Conservation (phyloP, 1,140 invertebrate species). For the Cephus cinctus region DNA sequence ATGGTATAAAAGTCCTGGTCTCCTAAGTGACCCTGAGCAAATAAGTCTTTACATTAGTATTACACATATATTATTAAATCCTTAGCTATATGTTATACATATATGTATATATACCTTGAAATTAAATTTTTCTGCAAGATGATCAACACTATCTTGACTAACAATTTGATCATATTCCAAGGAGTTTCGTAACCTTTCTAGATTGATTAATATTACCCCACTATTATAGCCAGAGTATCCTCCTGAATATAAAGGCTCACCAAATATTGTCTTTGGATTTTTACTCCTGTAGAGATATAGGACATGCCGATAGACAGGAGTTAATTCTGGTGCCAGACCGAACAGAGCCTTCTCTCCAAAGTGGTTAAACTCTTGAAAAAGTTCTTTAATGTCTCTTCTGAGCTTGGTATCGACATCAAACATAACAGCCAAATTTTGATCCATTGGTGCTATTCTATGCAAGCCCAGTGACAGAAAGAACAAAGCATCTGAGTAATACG, state of each 20-base stretch:
- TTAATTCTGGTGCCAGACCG: slow-evolving; percentile 75
- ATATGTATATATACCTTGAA: slow-evolving; percentile 53
- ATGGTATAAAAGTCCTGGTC: slow-evolving; percentile 89
- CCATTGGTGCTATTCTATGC: slow-evolving; percentile 66
- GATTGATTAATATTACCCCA: slow-evolving; percentile 74
- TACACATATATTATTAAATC: neutral
- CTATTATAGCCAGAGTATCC: slow-evolving; percentile 81
- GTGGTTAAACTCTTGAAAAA: slow-evolving; percentile 69
- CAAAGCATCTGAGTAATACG: slow-evolving; percentile 80
- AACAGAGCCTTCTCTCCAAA: slow-evolving; percentile 64
- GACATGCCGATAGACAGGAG: slow-evolving; percentile 80
- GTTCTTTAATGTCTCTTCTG: slow-evolving; percentile 64
- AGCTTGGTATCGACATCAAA: slow-evolving; percentile 82
- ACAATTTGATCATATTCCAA: slow-evolving; percentile 61
- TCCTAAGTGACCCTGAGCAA: slow-evolving; percentile 76
- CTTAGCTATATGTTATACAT: neutral
- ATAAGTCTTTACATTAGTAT: neutral
- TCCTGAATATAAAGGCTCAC: slow-evolving; percentile 55
- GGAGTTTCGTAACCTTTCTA: slow-evolving; percentile 70
- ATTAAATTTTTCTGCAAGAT: slow-evolving; percentile 68
- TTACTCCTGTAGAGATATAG: slow-evolving; percentile 68
- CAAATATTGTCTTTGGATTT: slow-evolving; percentile 63
- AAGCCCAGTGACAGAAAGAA: slow-evolving; percentile 81
- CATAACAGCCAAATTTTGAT: slow-evolving; percentile 67
- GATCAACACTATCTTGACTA: slow-evolving; percentile 57